Evolutionary conservation across 2,113 vertebrate species (phyloP), one percentile per base, ranked within the genome.

Genomic region (Dasyprocta punctata): DNA sequence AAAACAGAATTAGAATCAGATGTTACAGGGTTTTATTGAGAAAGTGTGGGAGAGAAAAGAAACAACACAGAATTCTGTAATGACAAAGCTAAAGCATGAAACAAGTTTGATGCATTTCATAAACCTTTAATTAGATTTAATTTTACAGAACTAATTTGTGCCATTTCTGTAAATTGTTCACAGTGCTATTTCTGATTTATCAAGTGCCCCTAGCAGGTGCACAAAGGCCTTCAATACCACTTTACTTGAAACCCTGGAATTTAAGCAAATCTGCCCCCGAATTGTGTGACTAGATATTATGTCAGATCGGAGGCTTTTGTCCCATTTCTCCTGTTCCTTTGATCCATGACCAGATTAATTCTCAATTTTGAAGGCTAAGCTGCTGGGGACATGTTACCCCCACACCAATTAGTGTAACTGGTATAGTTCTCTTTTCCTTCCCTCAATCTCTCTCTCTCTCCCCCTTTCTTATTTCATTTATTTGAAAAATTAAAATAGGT

Each of bases 1-100:
- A 67, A 95, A 67, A 81, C 61, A 90, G 56, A 94, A 89, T 86
- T 88, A 96, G 80, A 90, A 60, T 95, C 90, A 86, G 89, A 95
- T 86, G 65, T 61, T 88, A n/a, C 86, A 87, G 16, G 58, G 36
- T 78, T 97, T 97, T 86, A 82, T 13, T 86, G n/a, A 94, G 82
- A 75, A 69, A 92, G 14, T 33, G 9, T 38, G n/a, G 17, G 13
- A 36, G 47, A 82, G 28, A 82, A 92, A 78, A 82, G 26, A 73
- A 83, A 67, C n/a, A 71, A 13, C 22, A 63, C 20, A 30, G 11
- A 78, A 95, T 83, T 83, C 38, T 65, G 1, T 24, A 83, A 87
- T 60, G 41, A 89, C 47, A 80, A 87, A 69, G 60, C 36, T 38
- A 90, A 14, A 56, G 9, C 44, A 47, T 20, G 38, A 85, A 84